Conservation (phyloP, 1,140 invertebrate species). For the Eupristina koningsbergeri region DNA sequence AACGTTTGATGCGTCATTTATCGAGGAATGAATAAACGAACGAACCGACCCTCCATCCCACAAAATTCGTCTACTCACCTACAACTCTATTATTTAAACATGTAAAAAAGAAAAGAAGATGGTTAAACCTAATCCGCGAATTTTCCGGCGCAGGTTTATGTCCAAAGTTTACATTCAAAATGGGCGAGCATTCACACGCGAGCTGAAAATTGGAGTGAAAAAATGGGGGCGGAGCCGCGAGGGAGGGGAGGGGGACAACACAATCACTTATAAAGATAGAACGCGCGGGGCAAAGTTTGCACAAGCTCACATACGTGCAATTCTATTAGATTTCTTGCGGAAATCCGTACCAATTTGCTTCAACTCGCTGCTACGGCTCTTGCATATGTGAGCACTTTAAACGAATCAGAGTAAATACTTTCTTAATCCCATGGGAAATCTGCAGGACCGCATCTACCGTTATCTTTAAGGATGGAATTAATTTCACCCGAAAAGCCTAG, state of each 20-base stretch:
- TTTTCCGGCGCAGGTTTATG: neutral
- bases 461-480: neutral
- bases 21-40: no score
- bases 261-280: neutral
- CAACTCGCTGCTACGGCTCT: no score
- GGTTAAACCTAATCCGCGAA: neutral
- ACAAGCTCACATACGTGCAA: neutral
- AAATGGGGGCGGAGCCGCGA: neutral
- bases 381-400: neutral
- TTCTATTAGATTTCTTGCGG: neutral
- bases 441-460: neutral
- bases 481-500: neutral
- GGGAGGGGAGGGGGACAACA: no score
- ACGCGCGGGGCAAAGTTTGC: neutral
- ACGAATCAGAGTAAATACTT: neutral
- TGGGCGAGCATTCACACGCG: neutral
- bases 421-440: neutral
- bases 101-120: neutral
- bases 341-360: neutral
- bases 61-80: neutral
- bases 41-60: neutral
- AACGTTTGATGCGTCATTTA: neutral
- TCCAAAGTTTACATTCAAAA: neutral
- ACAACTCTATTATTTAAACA: neutral
- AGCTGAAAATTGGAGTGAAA: neutral